Evolutionary conservation across 2,113 vertebrate species (phyloP).

Genomic region (Daboia siamensis): DNA sequence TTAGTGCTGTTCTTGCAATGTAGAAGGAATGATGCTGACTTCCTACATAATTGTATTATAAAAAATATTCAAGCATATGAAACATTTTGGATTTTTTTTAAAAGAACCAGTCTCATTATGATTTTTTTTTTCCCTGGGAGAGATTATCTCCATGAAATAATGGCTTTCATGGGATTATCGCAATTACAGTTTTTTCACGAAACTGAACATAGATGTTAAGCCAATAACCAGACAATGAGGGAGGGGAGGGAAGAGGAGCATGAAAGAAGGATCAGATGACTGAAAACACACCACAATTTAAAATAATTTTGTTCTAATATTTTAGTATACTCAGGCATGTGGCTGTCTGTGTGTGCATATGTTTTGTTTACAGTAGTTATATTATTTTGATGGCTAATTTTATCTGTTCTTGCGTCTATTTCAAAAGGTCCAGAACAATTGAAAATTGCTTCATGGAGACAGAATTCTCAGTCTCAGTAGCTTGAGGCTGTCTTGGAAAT

Average conservation of each 20-base stretch:
- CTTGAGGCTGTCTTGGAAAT: conserved; percentile 76
- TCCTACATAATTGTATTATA: conserved; percentile 55
- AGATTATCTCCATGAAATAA: conserved; percentile 65
- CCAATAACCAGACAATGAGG: conserved; percentile 39
- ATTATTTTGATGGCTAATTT: conserved; percentile 71
- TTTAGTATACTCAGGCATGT: conserved; percentile 44
- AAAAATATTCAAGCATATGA: conserved; percentile 60
- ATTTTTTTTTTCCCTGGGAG: conserved; percentile 53
- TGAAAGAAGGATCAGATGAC: conserved; percentile 52
- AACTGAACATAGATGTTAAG: conserved; percentile 62
- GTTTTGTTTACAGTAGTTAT: conserved; percentile 59
- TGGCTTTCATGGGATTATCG: conserved; percentile 70
- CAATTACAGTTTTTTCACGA: conserved; percentile 68
- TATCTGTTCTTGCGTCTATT: conserved; percentile 62
- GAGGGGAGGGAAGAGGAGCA: conserved; percentile 1
- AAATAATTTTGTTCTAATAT: conserved; percentile 56
- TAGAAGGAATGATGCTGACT: conserved; percentile 44
- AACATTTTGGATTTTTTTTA: conserved; percentile 39
- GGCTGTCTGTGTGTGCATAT: not conserved
- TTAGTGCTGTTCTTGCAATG: conserved; percentile 34
- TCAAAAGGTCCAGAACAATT: conserved; percentile 71
- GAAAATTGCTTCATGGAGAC: conserved; percentile 76
- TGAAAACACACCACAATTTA: conserved; percentile 40
- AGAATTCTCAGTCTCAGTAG: conserved; percentile 70
- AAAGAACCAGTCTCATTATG: conserved; percentile 58